A percentile compares a stretch with the other conserved stretches of the same genome.
These are phyloP conservation scores for Pogonus chalceus DNA, from an alignment of 1,140 invertebrate genomes.

Conservation along the genomic window DNA sequence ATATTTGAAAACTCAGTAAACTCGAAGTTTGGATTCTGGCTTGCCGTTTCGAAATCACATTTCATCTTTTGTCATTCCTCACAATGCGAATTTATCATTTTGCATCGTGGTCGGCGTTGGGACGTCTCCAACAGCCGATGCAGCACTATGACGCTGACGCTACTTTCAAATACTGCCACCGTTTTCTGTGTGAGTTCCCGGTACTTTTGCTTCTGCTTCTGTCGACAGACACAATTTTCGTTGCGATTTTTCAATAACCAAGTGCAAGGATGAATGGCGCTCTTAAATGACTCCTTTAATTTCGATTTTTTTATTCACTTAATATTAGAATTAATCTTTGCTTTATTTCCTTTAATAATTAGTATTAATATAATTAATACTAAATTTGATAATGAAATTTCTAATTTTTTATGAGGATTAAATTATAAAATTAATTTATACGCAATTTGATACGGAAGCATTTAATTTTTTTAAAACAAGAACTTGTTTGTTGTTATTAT, in stretches of 20 bases:
- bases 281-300: neutral
- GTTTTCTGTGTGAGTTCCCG: too few relatives aligned
- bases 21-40: neutral
- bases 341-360: too few relatives aligned
- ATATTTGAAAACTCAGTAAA: too few relatives aligned
- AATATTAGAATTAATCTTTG: too few relatives aligned
- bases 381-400: neutral
- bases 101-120: neutral
- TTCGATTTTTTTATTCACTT: neutral
- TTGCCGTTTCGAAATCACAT: neutral
- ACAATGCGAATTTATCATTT: neutral
- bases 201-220: too few relatives aligned
- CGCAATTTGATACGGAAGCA: neutral
- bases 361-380: neutral
- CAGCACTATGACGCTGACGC: neutral
- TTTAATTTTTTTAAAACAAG: too few relatives aligned
- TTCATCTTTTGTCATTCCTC: slow-evolving; percentile 2
- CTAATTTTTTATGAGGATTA: neutral
- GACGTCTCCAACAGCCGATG: neutral
- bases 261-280: neutral
- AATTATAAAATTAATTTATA: neutral
- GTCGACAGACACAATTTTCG: neutral
- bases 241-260: neutral
- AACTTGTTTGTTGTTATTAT: too few relatives aligned
- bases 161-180: neutral